Conservation (phyloP, 2,113 vertebrate species). For the Chunga burmeisteri region DNA sequence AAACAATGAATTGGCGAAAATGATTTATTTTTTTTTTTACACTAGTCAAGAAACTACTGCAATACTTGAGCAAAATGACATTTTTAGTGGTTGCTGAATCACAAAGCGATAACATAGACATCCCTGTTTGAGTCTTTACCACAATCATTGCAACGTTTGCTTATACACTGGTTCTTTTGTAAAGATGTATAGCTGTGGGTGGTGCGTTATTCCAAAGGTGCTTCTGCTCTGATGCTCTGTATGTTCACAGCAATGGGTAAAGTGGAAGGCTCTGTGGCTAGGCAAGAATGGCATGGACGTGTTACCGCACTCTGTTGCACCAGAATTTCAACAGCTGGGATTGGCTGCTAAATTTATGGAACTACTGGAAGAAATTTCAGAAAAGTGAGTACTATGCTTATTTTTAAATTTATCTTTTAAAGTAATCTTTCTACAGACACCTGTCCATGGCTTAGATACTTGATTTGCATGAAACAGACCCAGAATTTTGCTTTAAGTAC, state of each 20-base stretch:
- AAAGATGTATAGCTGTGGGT: not conserved
- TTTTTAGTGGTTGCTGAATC: not conserved
- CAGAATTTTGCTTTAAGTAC: not conserved
- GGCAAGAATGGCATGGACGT: constrained; percentile 95
- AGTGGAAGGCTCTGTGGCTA: constrained; percentile 93
- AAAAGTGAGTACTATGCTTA: constrained; percentile 77
- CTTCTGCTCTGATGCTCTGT: not conserved
- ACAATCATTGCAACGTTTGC: rapidly evolving
- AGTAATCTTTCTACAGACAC: not conserved
- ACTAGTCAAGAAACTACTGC: not conserved
- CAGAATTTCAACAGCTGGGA: constrained; percentile 91
- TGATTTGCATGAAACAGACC: not conserved
- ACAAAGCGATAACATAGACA: rapidly evolving
- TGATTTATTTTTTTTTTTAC: not conserved
- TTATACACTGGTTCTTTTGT: not conserved
- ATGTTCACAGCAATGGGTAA: constrained; percentile 90
- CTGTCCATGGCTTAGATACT: not conserved
- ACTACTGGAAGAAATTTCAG: constrained; percentile 94
- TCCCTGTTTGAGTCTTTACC: not conserved
- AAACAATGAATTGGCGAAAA: not conserved
- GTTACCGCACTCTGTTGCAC: constrained; percentile 94
- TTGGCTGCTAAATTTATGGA: constrained; percentile 97
- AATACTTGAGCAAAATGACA: not conserved
- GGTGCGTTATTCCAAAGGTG: not conserved
- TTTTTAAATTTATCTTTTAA: not conserved